A percentile compares a stretch with the other conserved stretches of the same genome.
phyloP scores from a whole-genome alignment of 2,888 invertebrate genomes.

The Cataglyphis cursor region DNA sequence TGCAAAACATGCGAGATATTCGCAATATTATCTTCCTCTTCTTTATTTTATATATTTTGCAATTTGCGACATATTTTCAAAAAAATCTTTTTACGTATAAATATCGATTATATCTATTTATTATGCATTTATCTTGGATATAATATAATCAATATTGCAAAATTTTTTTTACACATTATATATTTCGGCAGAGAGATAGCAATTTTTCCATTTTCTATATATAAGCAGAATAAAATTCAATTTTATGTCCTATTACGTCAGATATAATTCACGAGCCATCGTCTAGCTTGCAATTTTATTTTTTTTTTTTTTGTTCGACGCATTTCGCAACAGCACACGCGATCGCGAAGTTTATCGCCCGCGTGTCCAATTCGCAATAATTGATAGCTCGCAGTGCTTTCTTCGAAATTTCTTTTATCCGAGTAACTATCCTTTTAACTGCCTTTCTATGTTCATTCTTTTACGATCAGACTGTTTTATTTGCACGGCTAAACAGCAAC shows the following conservation, averaged over 20 bases:
- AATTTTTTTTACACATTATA: background rate
- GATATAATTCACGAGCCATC: background rate
- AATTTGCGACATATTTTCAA: constrained; percentile 10
- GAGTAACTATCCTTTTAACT: constrained; percentile 25
- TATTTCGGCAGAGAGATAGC: background rate
- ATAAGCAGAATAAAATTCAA: background rate
- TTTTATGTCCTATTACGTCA: background rate
- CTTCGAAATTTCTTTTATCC: constrained; percentile 8
- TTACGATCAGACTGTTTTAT: constrained; percentile 42
- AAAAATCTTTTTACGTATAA: background rate
- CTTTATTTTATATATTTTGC: constrained; percentile 38
- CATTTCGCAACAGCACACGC: constrained; percentile 1
- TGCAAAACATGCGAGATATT: constrained; percentile 1
- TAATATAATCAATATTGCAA: background rate
- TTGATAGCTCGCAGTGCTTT: constrained; percentile 27
- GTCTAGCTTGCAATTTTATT: background rate
- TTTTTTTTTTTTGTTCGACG: background rate
- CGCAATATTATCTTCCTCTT: background rate
- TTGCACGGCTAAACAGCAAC: constrained; percentile 35
- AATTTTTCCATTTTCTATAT: background rate
- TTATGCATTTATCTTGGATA: background rate
- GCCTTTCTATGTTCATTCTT: background rate
- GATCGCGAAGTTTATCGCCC: constrained; percentile 14
- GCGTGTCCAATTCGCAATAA: constrained; percentile 33
- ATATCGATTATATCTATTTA: constrained; percentile 12